Evolutionary conservation across 1,140 invertebrate genomes (phyloP).

Genomic region (Nasonia longicornis): DNA sequence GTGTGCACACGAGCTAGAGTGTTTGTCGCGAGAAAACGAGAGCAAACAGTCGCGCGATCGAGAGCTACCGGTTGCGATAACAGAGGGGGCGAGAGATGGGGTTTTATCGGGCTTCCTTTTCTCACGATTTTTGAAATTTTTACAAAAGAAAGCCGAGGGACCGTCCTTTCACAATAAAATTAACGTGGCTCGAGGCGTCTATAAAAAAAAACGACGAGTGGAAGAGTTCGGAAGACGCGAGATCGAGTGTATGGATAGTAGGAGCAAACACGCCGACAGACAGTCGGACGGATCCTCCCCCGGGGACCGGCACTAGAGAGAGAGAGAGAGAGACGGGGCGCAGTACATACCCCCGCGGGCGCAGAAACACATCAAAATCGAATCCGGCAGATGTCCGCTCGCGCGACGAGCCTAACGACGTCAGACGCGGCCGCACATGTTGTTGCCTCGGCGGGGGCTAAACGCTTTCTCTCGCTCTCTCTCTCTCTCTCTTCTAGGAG

Average conservation of each 20-base stretch:
- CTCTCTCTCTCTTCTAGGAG: not conserved
- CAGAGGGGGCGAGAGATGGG: not conserved
- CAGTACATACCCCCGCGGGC: constrained; percentile 56
- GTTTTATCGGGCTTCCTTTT: not conserved
- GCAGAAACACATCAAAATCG: constrained; percentile 69
- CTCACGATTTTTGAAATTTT: too few relatives aligned
- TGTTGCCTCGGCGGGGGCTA: constrained; percentile 10
- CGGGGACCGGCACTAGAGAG: not conserved
- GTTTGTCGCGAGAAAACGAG: not conserved
- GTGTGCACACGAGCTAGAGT: not conserved
- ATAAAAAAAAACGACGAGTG: not conserved
- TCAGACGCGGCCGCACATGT: constrained; percentile 28
- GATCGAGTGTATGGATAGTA: constrained; percentile 13
- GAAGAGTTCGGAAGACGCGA: constrained; percentile 7
- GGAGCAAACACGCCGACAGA: not conserved
- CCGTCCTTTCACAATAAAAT: too few relatives aligned
- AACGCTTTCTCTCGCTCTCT: constrained; percentile 3
- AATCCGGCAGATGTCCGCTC: constrained; percentile 67
- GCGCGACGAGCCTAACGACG: constrained; percentile 17
- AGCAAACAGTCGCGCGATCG: not conserved
- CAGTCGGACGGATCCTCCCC: constrained; percentile 5
- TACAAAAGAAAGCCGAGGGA: too few relatives aligned
- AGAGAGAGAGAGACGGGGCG: constrained; percentile 24
- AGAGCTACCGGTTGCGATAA: not conserved
- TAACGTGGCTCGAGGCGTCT: too few relatives aligned